phyloP scores from a whole-genome alignment of 53 echinoderm and acorn worm genomes.

The Mesocentrotus franciscanus region DNA sequence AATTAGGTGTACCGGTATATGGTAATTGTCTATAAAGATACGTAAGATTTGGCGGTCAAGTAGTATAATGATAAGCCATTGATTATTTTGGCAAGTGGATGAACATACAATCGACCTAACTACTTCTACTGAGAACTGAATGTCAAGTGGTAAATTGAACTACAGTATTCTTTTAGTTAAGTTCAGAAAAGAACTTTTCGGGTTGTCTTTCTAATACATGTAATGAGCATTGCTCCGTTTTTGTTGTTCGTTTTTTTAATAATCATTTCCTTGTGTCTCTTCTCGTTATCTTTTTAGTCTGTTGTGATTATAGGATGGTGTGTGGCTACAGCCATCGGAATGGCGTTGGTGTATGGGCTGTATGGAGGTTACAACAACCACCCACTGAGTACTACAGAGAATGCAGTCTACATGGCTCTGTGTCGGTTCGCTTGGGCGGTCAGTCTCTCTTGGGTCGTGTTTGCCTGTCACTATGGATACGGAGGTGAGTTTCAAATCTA shows the following conservation, averaged over 20 bases:
- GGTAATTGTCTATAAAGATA: too few species aligned
- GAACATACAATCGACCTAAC: too few species aligned
- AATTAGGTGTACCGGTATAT: too few species aligned
- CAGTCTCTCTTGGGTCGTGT: constrained; percentile 81
- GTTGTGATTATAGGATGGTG: constrained; percentile 72
- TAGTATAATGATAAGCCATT: too few species aligned
- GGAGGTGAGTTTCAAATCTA: constrained; percentile 71
- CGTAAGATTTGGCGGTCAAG: too few species aligned
- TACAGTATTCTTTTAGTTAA: too few species aligned
- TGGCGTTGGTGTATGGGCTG: constrained; percentile 78
- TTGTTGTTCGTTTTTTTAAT: not conserved
- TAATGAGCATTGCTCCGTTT: too few species aligned
- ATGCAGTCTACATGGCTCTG: constrained; percentile 52
- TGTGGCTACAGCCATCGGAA: constrained; percentile 71
- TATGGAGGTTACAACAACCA: constrained; percentile 72
- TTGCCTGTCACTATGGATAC: constrained; percentile 88
- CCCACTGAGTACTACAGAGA: constrained; percentile 20
- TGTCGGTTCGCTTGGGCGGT: constrained; percentile 79
- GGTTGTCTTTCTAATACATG: too few species aligned
- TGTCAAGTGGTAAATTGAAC: too few species aligned
- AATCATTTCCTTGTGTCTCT: not conserved
- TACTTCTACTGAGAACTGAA: too few species aligned
- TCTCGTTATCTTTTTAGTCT: not conserved
- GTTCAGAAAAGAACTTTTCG: too few species aligned
- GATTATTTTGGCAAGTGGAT: too few species aligned